Evolutionary conservation across 2,797 vertebrate genomes (phyloP), one percentile per base, ranked within the genome.

Genomic region (Leucoraja ocellata): DNA sequence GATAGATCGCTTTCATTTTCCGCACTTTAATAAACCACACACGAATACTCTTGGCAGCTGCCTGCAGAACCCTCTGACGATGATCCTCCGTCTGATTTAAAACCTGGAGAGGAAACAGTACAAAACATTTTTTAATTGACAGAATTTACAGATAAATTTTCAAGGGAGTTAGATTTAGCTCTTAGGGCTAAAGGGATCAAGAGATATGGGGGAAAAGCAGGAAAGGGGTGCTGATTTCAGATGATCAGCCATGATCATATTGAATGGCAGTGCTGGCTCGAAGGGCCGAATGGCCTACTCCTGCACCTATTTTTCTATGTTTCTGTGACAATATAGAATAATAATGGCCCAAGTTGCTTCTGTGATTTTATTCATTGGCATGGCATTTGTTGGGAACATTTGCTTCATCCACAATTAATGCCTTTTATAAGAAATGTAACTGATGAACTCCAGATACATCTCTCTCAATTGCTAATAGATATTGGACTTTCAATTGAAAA

Each of bases 1-100:
- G 99, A 96, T 99, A 99, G 95, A 99, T 98, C 39, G 99, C 99
- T 96, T 99, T 99, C 99, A 99, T 99, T 96, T 99, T 99, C 94
- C 98, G 95, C 92, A 99, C 99, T 93, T 99, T 99, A 96, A 99
- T 99, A 96, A 99, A 99, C 99, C 99, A 99, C 78, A 99, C 98
- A 0, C 99, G 96, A 90, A 99, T 96, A 0, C 97, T 98, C 95
- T 99, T 99, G 71, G 99, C 97, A 0, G 98, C 98, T 0, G 99
- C 98, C 96, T 99, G 98, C 93, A 99, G 95, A 93, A 99, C 99
- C 94, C 99, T 96, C 95, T 99, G 99, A 28, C 98, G 97, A 94
- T 99, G 99, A 94, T 99, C 99, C 95, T 99, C 99, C 0, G 99
- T 99, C 96, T 99, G 99, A 96, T 98, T 99, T 95, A 99, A 96